phyloP scores from a whole-genome alignment of 2,888 invertebrate species.

The Hypomecis punctinalis region DNA sequence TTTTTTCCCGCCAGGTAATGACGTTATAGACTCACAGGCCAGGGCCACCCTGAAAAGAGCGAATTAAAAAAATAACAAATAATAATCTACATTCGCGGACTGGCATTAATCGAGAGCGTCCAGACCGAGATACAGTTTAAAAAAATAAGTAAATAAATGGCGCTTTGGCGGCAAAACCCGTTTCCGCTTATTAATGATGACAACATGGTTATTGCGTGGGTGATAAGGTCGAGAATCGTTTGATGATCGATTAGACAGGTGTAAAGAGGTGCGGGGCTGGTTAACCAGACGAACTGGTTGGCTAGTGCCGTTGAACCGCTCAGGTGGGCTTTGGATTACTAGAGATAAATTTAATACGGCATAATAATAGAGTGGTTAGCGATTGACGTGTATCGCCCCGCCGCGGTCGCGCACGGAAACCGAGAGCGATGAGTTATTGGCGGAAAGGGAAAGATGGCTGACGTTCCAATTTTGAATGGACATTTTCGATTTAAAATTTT shows the following conservation, averaged over 20 bases:
- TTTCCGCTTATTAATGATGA: slow-evolving; percentile 55
- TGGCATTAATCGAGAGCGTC: slow-evolving; percentile 71
- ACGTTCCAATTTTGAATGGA: slow-evolving; percentile 31
- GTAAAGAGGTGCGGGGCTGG: slow-evolving; percentile 69
- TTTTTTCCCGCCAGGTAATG: slow-evolving; percentile 16
- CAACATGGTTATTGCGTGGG: slow-evolving; percentile 52
- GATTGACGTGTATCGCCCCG: slow-evolving; percentile 52
- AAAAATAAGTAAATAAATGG: slow-evolving; percentile 72
- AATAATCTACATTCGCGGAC: slow-evolving; percentile 53
- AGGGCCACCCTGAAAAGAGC: slow-evolving; percentile 63
- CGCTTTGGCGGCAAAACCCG: slow-evolving; percentile 68
- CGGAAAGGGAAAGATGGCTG: slow-evolving; percentile 45
- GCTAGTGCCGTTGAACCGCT: slow-evolving; percentile 80
- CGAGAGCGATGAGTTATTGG: slow-evolving; percentile 34
- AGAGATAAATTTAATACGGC: slow-evolving; percentile 78
- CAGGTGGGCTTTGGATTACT: slow-evolving; percentile 81
- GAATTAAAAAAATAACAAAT: slow-evolving; percentile 48
- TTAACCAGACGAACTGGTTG: slow-evolving; percentile 79
- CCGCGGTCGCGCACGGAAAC: slow-evolving; percentile 35
- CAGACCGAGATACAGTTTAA: slow-evolving; percentile 72
- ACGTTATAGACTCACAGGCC: slow-evolving; percentile 47
- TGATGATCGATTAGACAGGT: slow-evolving; percentile 63
- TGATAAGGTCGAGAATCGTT: slow-evolving; percentile 67
- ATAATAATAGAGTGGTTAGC: slow-evolving; percentile 72
- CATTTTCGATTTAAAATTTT: background rate